Base-by-base conservation (phyloP, 2,888 invertebrate species). In the Allophyes oxyacanthae region DNA sequence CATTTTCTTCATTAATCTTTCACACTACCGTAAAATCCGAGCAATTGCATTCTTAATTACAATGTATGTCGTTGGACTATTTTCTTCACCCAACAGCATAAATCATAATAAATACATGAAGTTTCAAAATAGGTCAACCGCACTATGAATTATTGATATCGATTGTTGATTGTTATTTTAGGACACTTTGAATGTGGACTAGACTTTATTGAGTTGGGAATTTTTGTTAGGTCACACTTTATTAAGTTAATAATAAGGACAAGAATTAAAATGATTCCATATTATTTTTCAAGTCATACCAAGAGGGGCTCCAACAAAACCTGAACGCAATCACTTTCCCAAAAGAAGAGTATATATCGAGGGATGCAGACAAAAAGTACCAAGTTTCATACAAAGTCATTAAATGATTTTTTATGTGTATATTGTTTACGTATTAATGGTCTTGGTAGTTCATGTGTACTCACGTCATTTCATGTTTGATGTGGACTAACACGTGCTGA, bases 281-380 rank as follows among this genome's bases (percentile, higher is more conserved):
- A 81, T 90, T 89, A 77, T 90, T 87, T 90, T 91, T 91, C 91
- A 92, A 92, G 92, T 91, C 89, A 87, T 88, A 75, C 81, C 86
- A 91, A 90, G 91, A 85, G 90, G 85, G 86, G 86, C 90, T 63
- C 73, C 87, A 84, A 82, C 88, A 89, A 90, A 89, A 85, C 86
- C 83, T 89, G 91, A 90, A 86, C 8, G 28, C 3, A 28, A 28
- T 28, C 28, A 28, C 71, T 79, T 82, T 77, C 72, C 77, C 78
- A 80, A 67, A 68, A 83, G 88, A 85, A 82, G 84, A 84, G 65
- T 83, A 70, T 81, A 68, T 78, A 77, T 74, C 83, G 81, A 83
- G 79, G 83, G 84, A 84, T 74, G 78, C 85, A 77, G 82, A 85
- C 61, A 72, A 77, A 80, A 85, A 85, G 83, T 84, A 88, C 84